Base-by-base conservation (phyloP, 2,797 vertebrate species). In the Myotis pilosus region DNA sequence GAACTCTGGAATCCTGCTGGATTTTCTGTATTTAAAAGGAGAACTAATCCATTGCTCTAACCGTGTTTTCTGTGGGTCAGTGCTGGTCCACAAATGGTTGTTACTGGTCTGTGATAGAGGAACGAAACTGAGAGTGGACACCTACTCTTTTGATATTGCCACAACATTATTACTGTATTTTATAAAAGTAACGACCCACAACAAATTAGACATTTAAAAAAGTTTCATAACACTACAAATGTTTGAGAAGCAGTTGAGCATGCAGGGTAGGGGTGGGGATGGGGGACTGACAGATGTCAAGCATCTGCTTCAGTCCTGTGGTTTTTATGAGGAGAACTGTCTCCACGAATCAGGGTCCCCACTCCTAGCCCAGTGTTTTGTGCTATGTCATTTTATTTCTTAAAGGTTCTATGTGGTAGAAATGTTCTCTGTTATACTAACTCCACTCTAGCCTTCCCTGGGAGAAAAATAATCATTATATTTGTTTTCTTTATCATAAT, bases 401-500 rank as follows among this genome's bases (percentile, higher is more conserved):
- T 51, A 78, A 72, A 30, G n/a, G 25, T 47, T n/a, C 87, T 57
- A 0, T 15, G 41, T 57, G 11, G 57, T 30, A 72, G 60, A 51
- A n/a, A 8, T 49, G 20, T 57, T 44, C 53, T 79, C 30, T 23
- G 25, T 44, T 36, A 15, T 36, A 15, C 7, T 57, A 28, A 71
- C 51, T 33, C 69, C 8, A 11, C 38, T 92, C 33, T 78, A 19
- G 2, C 72, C 49, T 64, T 86, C 55, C 12, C 76, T 51, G n/a
- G 53, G 30, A 74, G 28, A 55, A 49, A 75, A 86, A 55, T 60
- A 85, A 47, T 69, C 30, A 55, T 84, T 76, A 7, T 53, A 33
- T 72, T 82, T 55, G 47, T 72, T 89, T 66, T 81, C 38, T 89
- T 81, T 66, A 38, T 87, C 33, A n/a, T 7, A 85, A 53, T 93